Evolutionary conservation across 35 echinoderm and acorn worm species (phyloP), one percentile per base, ranked within the genome.

Genomic region (Chiridota heheva): DNA sequence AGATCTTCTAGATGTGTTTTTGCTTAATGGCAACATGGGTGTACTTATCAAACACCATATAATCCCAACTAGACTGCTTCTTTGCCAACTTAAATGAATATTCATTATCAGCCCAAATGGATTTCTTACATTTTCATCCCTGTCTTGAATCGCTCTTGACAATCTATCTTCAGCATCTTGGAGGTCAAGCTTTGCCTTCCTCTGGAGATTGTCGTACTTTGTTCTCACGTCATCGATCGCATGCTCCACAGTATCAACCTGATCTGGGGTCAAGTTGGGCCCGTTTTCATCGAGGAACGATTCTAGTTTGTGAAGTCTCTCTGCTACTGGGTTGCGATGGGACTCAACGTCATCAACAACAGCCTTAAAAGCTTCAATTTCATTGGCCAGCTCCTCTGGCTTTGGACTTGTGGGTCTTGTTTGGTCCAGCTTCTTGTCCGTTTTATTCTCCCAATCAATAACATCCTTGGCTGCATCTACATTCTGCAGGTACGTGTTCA

Each of bases 291-390:
- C 80, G 18, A 76, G 73, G 74, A 92, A 86, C 5, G 51, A 72
- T 36, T 98, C 88, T n/a, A 91, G 47, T 31, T 48, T 39, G 12
- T 77, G 48, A 42, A 86, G 73, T 15, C 62, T 80, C 34, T 92
- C 85, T 8, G 72, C 60, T 64, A 98, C 77, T 1, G 89, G 95
- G 3, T 88, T 58, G 4, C 84, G 73, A 40, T 98, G 95, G 73
- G 42, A 76, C 35, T 73, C 53, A 13, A 97, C 69, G 26, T 98
- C 95, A 47, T 89, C 80, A 15, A 28, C 51, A 12, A 98, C 45
- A 36, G 42, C 42, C 46, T 76, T 82, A 34, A 86, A 96, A 51
- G 71, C 88, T 6, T 72, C 76, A 25, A 96, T 96, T 60, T 96
- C 92, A 58, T 82, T 44, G 32, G 72, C 48, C 38, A 96, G 78